Conservation (phyloP, 2,797 vertebrate species). For the Gobio occitaniae region DNA sequence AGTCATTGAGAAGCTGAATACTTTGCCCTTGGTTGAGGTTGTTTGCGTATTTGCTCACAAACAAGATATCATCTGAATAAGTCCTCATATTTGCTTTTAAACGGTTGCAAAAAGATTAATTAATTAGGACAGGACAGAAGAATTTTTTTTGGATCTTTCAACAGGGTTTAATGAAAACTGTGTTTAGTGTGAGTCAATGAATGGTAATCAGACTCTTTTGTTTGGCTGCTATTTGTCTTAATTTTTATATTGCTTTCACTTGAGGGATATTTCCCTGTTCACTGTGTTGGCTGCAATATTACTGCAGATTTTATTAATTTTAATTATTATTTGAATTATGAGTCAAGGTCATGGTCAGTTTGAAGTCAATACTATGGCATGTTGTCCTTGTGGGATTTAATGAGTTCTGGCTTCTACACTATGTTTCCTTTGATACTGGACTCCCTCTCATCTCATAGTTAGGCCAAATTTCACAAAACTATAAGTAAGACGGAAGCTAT, state of each 20-base stretch:
- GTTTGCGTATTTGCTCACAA: constrained; percentile 11
- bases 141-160: not conserved
- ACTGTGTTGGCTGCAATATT: not conserved
- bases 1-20: constrained; percentile 13
- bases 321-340: constrained; percentile 11
- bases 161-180: not conserved
- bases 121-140: constrained; percentile 19
- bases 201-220: not conserved
- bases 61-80: not conserved
- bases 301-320: constrained; percentile 22
- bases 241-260: not conserved
- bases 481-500: not conserved
- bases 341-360: not conserved
- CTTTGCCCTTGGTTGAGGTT: constrained; percentile 1
- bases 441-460: constrained; percentile 6
- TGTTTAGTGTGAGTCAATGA: not conserved
- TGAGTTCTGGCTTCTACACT: not conserved
- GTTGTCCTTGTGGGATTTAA: constrained; percentile 20
- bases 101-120: constrained; percentile 8
- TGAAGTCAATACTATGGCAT: not conserved
- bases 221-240: constrained; percentile 14
- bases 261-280: not conserved
- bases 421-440: not conserved
- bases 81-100: constrained; percentile 3
- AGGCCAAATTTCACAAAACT: not conserved